Conservation (phyloP, 2,113 vertebrate species). For the Dromaius novaehollandiae region DNA sequence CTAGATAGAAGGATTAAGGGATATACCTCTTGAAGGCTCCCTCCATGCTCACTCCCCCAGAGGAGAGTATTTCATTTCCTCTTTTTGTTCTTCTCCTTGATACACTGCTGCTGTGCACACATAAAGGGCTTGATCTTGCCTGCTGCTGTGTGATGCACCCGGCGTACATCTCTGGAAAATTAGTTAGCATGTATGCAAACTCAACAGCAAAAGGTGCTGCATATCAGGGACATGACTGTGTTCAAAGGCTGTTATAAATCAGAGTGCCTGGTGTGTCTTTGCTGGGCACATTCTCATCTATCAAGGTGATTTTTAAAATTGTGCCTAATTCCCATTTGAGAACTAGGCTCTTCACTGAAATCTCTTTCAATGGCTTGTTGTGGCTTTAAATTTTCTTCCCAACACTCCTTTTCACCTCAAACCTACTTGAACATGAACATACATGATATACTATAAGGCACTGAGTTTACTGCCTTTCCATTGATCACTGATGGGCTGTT, state of each 20-base stretch:
- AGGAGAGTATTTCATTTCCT: slow-evolving; percentile 32
- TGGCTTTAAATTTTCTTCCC: slow-evolving; percentile 27
- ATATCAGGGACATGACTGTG: slow-evolving; percentile 1
- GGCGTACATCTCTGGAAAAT: neutral
- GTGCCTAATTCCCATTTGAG: neutral
- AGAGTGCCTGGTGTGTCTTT: slow-evolving; percentile 27
- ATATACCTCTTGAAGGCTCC: slow-evolving; percentile 9
- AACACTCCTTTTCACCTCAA: slow-evolving; percentile 47
- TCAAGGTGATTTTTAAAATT: slow-evolving; percentile 51
- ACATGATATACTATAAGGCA: neutral
- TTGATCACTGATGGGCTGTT: neutral
- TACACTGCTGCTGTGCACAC: neutral
- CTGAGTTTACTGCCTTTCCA: neutral
- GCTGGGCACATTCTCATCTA: slow-evolving; percentile 26
- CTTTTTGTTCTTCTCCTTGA: slow-evolving; percentile 50
- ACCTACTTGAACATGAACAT: slow-evolving; percentile 7
- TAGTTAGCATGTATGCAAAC: slow-evolving; percentile 38
- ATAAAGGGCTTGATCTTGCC: neutral
- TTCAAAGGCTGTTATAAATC: slow-evolving; percentile 49
- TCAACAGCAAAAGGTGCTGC: neutral
- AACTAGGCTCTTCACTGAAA: slow-evolving; percentile 34
- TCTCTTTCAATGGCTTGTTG: slow-evolving; percentile 8
- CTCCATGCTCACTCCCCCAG: neutral
- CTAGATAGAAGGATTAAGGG: slow-evolving; percentile 42
- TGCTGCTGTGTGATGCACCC: neutral